phyloP scores from a whole-genome alignment of 2,113 vertebrate genomes.

The Haliaeetus leucogaster region DNA sequence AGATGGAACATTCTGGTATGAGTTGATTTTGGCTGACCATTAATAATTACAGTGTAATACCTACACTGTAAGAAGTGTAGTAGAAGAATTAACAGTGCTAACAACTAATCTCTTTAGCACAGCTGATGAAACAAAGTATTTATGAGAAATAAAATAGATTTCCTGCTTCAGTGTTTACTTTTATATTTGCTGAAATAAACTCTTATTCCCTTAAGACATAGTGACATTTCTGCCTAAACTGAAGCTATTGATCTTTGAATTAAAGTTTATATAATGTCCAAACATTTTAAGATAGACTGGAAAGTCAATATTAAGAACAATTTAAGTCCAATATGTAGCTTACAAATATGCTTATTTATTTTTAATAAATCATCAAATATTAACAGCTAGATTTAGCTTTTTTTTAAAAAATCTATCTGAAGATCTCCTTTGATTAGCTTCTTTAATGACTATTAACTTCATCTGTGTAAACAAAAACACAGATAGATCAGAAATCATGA shows the following conservation, averaged over 20 bases:
- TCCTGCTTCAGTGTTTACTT: neutral
- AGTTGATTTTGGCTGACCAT: neutral
- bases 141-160: neutral
- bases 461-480: neutral
- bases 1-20: neutral
- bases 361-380: neutral
- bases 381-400: neutral
- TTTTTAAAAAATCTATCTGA: neutral
- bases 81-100: neutral
- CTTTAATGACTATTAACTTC: neutral
- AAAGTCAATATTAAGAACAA: neutral
- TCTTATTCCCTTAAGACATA: neutral
- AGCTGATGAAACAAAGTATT: neutral
- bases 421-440: neutral
- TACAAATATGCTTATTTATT: neutral
- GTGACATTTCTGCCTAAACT: constrained; percentile 28
- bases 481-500: neutral
- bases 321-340: neutral
- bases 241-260: constrained; percentile 20
- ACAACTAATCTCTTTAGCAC: neutral
- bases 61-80: neutral
- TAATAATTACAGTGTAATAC: neutral
- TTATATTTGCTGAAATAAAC: neutral
- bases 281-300: constrained; percentile 22
- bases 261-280: constrained; percentile 3